Evolutionary conservation across 2,113 vertebrate genomes (phyloP).

Genomic region (Oryzias curvinotus): DNA sequence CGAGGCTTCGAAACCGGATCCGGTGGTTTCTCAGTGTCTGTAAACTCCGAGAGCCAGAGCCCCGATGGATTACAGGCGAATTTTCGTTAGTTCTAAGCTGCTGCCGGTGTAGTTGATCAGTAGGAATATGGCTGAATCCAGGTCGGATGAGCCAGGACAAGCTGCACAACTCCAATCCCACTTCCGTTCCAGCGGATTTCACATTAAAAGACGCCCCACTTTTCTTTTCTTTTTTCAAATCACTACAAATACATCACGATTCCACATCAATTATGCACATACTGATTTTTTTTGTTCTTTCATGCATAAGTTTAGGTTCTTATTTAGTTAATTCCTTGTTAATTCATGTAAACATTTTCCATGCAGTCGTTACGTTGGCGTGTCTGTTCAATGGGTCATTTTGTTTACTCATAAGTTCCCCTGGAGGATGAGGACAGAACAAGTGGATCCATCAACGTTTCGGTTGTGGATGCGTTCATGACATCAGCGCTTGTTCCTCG

Average conservation of each 20-base stretch:
- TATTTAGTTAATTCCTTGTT: no score
- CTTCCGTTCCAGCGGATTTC: slow-evolving; percentile 31
- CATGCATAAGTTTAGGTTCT: not conserved
- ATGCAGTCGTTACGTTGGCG: no score
- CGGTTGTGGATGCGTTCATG: no score
- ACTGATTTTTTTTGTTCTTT: not conserved
- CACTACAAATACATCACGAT: no score
- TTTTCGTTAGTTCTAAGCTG: slow-evolving; percentile 1
- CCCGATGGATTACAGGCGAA: not conserved
- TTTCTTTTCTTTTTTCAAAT: not conserved
- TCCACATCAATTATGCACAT: not conserved
- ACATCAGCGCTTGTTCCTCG: no score
- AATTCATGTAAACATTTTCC: no score
- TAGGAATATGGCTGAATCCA: slow-evolving; percentile 64
- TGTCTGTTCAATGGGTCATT: no score
- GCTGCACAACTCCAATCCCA: rapidly evolving
- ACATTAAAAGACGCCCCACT: slow-evolving; percentile 40
- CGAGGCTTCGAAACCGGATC: slow-evolving; percentile 1
- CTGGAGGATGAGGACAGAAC: no score
- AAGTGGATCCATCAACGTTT: no score
- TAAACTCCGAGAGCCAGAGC: not conserved
- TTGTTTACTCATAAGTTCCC: no score
- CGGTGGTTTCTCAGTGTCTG: not conserved
- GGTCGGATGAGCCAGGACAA: slow-evolving; percentile 24
- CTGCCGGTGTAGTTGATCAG: slow-evolving; percentile 47